These are phyloP conservation scores for Neofelis nebulosa DNA, from an alignment of 2,113 vertebrate genomes.

Conservation along the genomic window DNA sequence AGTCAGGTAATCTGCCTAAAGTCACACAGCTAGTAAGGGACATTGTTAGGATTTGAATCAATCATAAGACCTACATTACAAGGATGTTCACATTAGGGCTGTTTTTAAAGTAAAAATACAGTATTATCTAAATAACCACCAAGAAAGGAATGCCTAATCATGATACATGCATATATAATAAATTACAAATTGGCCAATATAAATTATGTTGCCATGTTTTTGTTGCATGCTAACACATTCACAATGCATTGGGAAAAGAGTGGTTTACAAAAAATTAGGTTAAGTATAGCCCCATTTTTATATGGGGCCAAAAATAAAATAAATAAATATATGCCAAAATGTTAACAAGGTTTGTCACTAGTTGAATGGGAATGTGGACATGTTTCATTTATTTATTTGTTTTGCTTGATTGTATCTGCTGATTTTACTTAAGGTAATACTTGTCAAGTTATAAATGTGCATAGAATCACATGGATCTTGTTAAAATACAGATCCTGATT, in stretches of 20 bases:
- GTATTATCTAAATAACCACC: neutral
- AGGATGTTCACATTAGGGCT: neutral
- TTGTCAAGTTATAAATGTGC: neutral
- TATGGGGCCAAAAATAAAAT: too few species aligned
- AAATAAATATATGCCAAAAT: neutral
- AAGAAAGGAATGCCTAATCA: neutral
- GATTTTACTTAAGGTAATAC: neutral
- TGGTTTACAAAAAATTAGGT: neutral
- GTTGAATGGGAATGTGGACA: neutral
- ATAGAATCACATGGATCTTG: neutral
- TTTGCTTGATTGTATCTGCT: neutral
- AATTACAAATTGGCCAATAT: slow-evolving; percentile 6
- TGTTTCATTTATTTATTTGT: neutral
- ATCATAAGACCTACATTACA: neutral
- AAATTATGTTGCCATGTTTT: neutral
- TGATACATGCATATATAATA: neutral
- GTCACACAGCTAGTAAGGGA: neutral
- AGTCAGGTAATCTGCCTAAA: neutral
- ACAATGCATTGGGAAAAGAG: neutral
- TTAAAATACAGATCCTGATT: neutral
- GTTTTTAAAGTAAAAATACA: neutral
- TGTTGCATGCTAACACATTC: neutral
- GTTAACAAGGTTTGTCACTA: neutral
- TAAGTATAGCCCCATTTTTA: neutral
- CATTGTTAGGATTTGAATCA: neutral